phyloP scores from a whole-genome alignment of 1,140 invertebrate genomes.

The Drosophila punjabiensis region DNA sequence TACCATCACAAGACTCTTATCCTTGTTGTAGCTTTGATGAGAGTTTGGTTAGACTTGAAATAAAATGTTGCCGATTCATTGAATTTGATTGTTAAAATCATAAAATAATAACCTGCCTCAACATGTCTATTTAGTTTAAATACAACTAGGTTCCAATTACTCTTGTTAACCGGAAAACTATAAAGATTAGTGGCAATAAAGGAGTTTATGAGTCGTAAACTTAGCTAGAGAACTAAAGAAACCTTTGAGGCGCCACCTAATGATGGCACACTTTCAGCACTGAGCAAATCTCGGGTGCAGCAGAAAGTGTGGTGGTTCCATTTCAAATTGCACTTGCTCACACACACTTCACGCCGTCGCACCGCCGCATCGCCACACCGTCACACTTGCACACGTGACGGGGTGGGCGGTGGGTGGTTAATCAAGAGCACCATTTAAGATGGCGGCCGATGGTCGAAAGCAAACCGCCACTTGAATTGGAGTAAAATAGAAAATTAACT shows the following conservation, averaged over 20 bases:
- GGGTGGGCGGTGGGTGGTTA: conserved; percentile 36
- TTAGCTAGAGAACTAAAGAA: conserved; percentile 5
- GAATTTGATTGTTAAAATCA: neutral
- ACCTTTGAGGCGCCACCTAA: conserved; percentile 25
- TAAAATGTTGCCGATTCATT: too few relatives aligned
- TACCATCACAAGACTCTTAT: too few relatives aligned
- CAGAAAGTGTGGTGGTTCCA: conserved; percentile 65
- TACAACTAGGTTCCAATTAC: too few relatives aligned
- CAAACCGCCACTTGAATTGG: conserved; percentile 75
- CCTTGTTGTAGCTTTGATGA: too few relatives aligned
- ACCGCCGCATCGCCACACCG: neutral
- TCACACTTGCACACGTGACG: neutral
- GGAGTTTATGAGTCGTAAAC: conserved; percentile 11
- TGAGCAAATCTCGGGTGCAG: conserved; percentile 24
- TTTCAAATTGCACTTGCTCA: conserved; percentile 61
- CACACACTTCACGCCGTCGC: neutral
- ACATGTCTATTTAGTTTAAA: neutral
- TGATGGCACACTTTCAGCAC: conserved; percentile 59
- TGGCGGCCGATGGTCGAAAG: conserved; percentile 63
- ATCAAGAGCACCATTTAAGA: conserved; percentile 56
- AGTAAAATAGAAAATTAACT: conserved; percentile 85
- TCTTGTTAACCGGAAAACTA: neutral
- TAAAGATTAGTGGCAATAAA: neutral
- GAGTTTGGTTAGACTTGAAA: too few relatives aligned
- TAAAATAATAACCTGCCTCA: neutral